Base-by-base conservation (phyloP, 2,113 vertebrate genomes). In the Urocolius indicus region DNA sequence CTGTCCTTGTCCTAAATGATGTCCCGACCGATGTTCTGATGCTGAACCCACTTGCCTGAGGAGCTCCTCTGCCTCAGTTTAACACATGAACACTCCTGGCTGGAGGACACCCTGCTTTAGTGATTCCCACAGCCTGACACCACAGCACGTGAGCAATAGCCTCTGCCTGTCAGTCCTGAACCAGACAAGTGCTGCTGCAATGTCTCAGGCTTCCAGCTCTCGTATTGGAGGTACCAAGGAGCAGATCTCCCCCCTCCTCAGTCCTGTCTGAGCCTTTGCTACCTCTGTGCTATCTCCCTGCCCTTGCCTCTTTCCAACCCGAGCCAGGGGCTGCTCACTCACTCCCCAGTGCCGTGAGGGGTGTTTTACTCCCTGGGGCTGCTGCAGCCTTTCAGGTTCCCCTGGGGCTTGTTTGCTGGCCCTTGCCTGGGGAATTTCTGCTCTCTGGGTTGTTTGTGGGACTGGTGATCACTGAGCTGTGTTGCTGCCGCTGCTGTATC, bases 181-280 rank as follows among this genome's bases (percentile, higher is more conserved):
- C 43, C 30, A 5, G 72, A 3, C 2, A 0, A 2, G 1, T 4
- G 27, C 30, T 32, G 43, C 4, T 57, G 18, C 10, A 10, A 9
- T 27, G 63, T 23, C 57, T 51, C 1, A 0, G 14, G 11, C 23
- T 49, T 22, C 65, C 2, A 0, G 16, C 34, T 43, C 46, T 52
- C 19, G 0, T 30, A 0, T 0, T 18, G 51, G 27, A 45, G n/a
- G 19, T 27, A 66, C 13, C 66, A 14, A 24, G 0, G 24, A 59
- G 62, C 75, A 59, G 61, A 16, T 32, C 48, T 17, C 22, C 16
- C 36, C 54, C 30, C 24, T 1, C 14, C n/a, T n/a, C n/a, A n/a
- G n/a, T 5, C 63, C 6, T 9, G 26, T 4, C 0, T 0, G 16
- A 24, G 57, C 61, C 71, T 58, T 16, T 23, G 10, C 55, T 61